These are phyloP conservation scores for Apis florea DNA, from an alignment of 1,140 invertebrate species.

Conservation along the genomic window DNA sequence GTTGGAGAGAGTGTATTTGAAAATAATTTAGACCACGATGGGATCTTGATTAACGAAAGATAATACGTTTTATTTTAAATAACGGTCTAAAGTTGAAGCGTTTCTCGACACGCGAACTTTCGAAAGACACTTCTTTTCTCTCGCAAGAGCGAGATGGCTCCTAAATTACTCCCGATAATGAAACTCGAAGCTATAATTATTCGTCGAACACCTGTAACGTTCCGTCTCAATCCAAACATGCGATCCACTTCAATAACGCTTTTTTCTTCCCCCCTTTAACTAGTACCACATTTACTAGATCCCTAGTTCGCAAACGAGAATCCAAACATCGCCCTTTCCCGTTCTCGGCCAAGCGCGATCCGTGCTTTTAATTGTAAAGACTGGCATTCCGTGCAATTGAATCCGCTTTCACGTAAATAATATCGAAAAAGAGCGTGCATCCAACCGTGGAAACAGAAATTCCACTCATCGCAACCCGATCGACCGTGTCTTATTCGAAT, in stretches of 20 bases:
- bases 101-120: background rate
- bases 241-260: conserved; percentile 6
- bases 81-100: background rate
- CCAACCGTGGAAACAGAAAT: background rate
- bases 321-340: background rate
- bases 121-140: background rate
- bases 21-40: conserved; percentile 8
- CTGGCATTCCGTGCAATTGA: background rate
- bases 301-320: background rate
- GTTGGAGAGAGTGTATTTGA: background rate
- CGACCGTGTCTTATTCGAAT: background rate
- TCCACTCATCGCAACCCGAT: background rate
- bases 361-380: background rate
- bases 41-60: conserved; percentile 26
- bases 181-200: conserved; percentile 21
- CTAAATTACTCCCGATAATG: conserved; percentile 11
- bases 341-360: background rate
- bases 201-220: background rate
- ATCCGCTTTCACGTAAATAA: background rate
- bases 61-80: conserved; percentile 8
- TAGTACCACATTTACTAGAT: background rate
- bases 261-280: conserved; percentile 2
- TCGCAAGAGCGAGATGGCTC: background rate
- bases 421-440: background rate
- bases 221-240: too few species aligned